Conservation (phyloP, 2,113 vertebrate genomes). For the Phyllostomus discolor region DNA sequence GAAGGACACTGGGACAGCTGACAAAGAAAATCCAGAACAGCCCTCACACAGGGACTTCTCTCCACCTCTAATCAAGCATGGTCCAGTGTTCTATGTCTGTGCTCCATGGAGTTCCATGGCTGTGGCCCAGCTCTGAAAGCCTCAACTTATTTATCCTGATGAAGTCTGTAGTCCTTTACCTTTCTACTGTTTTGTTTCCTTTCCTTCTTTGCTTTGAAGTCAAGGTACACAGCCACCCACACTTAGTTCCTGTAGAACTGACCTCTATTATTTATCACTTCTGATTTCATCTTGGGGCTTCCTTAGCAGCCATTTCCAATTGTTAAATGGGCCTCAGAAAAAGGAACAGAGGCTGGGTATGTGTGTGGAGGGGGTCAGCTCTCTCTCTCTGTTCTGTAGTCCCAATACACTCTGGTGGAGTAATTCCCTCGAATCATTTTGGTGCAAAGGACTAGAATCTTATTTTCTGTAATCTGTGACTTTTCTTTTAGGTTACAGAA, state of each 20-base stretch:
- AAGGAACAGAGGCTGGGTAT: not conserved
- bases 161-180: not conserved
- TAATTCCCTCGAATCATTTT: not conserved
- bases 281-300: not conserved
- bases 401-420: not conserved
- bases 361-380: not conserved
- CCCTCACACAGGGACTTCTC: slow-evolving; percentile 65
- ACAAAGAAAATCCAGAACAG: slow-evolving; percentile 50
- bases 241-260: not conserved
- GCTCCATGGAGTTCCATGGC: slow-evolving; percentile 4
- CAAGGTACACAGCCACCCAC: not conserved
- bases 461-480: not conserved
- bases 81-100: not conserved
- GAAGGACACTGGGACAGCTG: slow-evolving; percentile 69
- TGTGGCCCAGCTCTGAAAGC: not conserved
- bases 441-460: not conserved
- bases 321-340: not conserved
- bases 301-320: not conserved
- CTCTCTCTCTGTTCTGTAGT: not conserved
- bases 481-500: not conserved
- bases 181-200: not conserved
- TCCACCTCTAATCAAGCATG: slow-evolving; percentile 44
- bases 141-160: slow-evolving; percentile 28
- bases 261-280: not conserved
- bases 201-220: slow-evolving; percentile 22